A percentile compares a stretch with the other conserved stretches of the same genome.
These are phyloP conservation scores for Hypercompe scribonia DNA, from an alignment of 2,888 invertebrate species.

Conservation along the genomic window DNA sequence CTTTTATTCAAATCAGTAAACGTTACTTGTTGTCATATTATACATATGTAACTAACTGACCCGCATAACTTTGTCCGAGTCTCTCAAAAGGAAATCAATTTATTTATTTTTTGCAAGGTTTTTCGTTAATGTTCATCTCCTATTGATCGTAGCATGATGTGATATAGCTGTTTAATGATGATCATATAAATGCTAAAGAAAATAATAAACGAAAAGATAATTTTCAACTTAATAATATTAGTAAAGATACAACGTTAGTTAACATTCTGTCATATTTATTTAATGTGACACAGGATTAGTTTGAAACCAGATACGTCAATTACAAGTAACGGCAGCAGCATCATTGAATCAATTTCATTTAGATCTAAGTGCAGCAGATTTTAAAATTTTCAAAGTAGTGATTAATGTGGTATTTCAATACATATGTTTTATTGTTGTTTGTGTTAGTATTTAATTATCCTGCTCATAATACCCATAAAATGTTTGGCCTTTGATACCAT, in stretches of 20 bases:
- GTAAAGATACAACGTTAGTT: background rate
- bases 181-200: too few species aligned
- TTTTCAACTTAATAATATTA: background rate
- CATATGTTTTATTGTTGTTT: background rate
- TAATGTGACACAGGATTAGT: background rate
- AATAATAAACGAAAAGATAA: too few species aligned
- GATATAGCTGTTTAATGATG: too few species aligned
- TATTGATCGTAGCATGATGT: too few species aligned
- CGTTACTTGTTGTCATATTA: background rate
- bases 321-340: background rate
- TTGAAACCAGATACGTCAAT: background rate
- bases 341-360: background rate
- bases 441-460: background rate
- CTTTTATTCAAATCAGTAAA: background rate
- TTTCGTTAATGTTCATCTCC: too few species aligned
- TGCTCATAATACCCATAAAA: background rate
- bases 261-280: background rate
- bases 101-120: too few species aligned
- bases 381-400: background rate
- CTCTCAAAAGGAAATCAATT: too few species aligned
- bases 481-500: background rate
- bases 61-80: too few species aligned
- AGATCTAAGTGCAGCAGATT: background rate
- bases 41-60: background rate
- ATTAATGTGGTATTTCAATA: background rate